Evolutionary conservation across 2,797 vertebrate genomes (phyloP), one percentile per base, ranked within the genome.

Genomic region (Dendrocincla tyrannina): DNA sequence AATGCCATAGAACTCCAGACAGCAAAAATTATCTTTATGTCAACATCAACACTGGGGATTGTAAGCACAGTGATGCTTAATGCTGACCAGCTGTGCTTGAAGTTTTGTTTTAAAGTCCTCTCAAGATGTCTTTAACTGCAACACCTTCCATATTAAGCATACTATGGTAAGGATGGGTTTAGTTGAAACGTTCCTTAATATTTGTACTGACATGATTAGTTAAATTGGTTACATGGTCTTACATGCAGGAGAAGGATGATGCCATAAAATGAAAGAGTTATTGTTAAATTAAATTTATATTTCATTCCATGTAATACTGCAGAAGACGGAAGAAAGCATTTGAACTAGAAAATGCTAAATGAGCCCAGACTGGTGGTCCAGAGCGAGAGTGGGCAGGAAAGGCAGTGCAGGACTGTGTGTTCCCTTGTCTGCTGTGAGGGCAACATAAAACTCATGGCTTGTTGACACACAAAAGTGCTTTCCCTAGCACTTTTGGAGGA

Each of bases 51-150:
- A 33, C 6, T 33, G 46, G n/a, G 35, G 69, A 55, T n/a, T 80
- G 49, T 44, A 69, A 89, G 62, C 46, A 42, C 72, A 69, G 82
- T 78, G 90, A 70, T 63, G 74, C 52, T 73, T 92, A 93, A 95
- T 69, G 70, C 70, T 88, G 82, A 63, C 69, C 92, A 91, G 78
- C 85, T 96, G 91, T 85, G 46, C 72, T 67, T 78, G 74, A 91
- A 92, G 28, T 28, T 88, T 94, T 89, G 50, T 81, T 93, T 94
- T 88, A n/a, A 91, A 91, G 66, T 55, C 47, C 50, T 73, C 91
- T 91, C 94, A 93, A 80, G 35, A 78, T 22, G 17, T 69, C 69
- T 88, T 92, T 49, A 80, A 73, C 39, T 86, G 41, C 39, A 74
- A 25, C 47, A 89, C 33, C 60, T 86, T 88, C 66, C 69, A 35